phyloP scores from a whole-genome alignment of 1,140 invertebrate genomes.

The Macrotrachela quadricornifera region DNA sequence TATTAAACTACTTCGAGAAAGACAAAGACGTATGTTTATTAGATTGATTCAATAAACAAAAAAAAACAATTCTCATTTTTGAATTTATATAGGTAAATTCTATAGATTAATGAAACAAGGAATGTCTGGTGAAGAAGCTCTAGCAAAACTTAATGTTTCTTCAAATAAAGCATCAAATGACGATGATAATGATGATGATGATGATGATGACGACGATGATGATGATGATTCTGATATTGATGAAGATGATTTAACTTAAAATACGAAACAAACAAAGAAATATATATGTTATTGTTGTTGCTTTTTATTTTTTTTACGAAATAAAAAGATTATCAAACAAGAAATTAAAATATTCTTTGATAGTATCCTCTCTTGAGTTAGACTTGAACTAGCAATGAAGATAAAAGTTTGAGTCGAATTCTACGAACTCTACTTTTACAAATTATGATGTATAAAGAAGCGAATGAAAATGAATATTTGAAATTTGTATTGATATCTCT shows the following conservation, averaged over 20 bases:
- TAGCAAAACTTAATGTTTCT: neutral
- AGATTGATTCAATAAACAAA: neutral
- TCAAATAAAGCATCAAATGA: neutral
- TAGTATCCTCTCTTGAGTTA: too few relatives aligned
- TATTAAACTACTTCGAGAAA: slow-evolving; percentile 15
- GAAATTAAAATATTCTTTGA: too few relatives aligned
- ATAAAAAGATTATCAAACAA: too few relatives aligned
- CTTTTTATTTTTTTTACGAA: too few relatives aligned
- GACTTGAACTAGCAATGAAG: too few relatives aligned
- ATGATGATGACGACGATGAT: neutral
- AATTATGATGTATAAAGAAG: too few relatives aligned
- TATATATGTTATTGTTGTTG: too few relatives aligned
- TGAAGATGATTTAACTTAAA: neutral
- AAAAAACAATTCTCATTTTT: neutral
- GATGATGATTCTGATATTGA: neutral
- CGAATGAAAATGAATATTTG: too few relatives aligned
- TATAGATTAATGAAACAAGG: neutral
- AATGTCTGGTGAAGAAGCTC: neutral
- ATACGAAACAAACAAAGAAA: too few relatives aligned
- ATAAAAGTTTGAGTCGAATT: too few relatives aligned
- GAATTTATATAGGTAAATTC: neutral
- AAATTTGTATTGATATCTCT: too few relatives aligned
- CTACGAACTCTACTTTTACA: too few relatives aligned
- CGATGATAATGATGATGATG: neutral
- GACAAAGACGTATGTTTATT: slow-evolving; percentile 15